Conservation (phyloP, 2,888 invertebrate genomes). For the Noctuana brunneofusca region DNA sequence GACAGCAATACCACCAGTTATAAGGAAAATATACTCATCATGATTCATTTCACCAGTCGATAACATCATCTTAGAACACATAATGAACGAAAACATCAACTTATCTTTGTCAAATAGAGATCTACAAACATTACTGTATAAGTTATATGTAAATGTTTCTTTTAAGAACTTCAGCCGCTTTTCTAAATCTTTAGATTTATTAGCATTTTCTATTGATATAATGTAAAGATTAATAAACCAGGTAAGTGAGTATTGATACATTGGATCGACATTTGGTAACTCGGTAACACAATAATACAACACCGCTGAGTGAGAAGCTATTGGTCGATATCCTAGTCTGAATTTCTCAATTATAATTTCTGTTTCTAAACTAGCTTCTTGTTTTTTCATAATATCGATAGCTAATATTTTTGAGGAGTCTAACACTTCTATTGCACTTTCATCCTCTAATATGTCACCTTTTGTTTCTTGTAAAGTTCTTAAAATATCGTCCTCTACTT, state of each 20-base stretch:
- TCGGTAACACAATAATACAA: slow-evolving; percentile 93
- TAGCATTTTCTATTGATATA: slow-evolving; percentile 89
- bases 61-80: slow-evolving; percentile 88
- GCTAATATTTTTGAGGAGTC: slow-evolving; percentile 93
- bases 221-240: slow-evolving; percentile 94
- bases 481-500: slow-evolving; percentile 94
- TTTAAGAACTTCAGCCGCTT: slow-evolving; percentile 87
- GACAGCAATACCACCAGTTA: slow-evolving; percentile 89
- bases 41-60: slow-evolving; percentile 82
- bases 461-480: slow-evolving; percentile 91
- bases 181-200: slow-evolving; percentile 87
- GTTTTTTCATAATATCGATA: slow-evolving; percentile 91
- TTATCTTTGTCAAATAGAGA: slow-evolving; percentile 95
- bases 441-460: slow-evolving; percentile 95
- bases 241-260: slow-evolving; percentile 93
- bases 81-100: slow-evolving; percentile 90
- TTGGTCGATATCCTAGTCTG: slow-evolving; percentile 88
- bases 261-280: slow-evolving; percentile 92
- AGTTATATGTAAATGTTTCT: slow-evolving; percentile 90
- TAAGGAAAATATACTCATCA: slow-evolving; percentile 86
- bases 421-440: slow-evolving; percentile 92
- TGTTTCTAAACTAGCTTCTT: slow-evolving; percentile 89
- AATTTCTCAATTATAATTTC: slow-evolving; percentile 90
- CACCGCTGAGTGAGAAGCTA: slow-evolving; percentile 90
- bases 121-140: slow-evolving; percentile 91